These are phyloP conservation scores for Rhamphomyia laevipes DNA, from an alignment of 2,888 invertebrate species.

Conservation along the genomic window DNA sequence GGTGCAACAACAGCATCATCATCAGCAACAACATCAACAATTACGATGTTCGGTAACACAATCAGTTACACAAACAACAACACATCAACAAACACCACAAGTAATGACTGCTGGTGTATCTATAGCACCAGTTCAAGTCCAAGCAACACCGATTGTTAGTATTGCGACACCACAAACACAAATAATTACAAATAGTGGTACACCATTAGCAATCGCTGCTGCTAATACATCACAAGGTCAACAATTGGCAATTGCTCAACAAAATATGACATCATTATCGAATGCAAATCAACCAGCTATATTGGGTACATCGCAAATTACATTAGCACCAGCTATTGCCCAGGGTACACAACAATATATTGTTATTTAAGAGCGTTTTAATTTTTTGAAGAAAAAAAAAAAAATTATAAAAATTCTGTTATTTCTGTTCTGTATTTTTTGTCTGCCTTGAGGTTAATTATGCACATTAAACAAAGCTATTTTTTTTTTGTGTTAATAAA, in stretches of 20 bases:
- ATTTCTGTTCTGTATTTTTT: not conserved
- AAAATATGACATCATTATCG: conserved; percentile 18
- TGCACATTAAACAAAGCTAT: no score
- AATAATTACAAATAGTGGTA: conserved; percentile 18
- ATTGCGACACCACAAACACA: conserved; percentile 40
- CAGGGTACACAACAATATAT: conserved; percentile 10
- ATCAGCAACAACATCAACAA: conserved; percentile 3
- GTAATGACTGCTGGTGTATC: conserved; percentile 45
- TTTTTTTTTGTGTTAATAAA: not conserved
- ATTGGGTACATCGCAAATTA: conserved; percentile 23
- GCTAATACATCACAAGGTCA: conserved; percentile 20
- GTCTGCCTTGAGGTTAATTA: not conserved
- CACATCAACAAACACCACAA: conserved; percentile 39
- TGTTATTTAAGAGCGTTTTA: not conserved
- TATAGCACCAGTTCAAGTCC: conserved; percentile 42
- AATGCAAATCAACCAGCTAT: conserved; percentile 18
- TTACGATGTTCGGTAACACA: conserved; percentile 41
- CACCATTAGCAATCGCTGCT: conserved; percentile 18
- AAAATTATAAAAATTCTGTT: no score
- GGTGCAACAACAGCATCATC: conserved; percentile 1
- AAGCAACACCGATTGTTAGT: conserved; percentile 45
- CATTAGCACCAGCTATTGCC: conserved; percentile 19
- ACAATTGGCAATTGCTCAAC: conserved; percentile 19
- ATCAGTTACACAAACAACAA: conserved; percentile 45
- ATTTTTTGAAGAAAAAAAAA: not conserved